Conservation (phyloP, 2,888 invertebrate species). For the Lymantria dispar region DNA sequence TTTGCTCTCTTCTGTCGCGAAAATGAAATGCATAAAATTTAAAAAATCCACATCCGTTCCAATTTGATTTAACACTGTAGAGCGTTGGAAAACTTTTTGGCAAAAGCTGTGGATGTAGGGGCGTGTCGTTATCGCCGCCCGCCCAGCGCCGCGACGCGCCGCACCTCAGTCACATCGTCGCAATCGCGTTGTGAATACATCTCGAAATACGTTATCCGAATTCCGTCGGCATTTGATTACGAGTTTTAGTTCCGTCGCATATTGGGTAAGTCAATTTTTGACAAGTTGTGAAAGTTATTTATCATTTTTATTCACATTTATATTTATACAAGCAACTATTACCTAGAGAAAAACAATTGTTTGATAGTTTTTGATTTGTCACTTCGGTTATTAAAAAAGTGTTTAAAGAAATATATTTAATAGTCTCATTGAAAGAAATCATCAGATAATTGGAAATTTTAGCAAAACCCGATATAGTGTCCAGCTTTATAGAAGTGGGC, state of each 20-base stretch:
- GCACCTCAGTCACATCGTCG: conserved; percentile 48
- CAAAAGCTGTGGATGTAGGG: conserved; percentile 39
- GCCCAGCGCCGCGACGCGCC: conserved; percentile 50
- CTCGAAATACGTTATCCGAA: neutral
- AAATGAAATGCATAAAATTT: neutral
- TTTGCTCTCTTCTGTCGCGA: too few species aligned
- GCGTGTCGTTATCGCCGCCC: conserved; percentile 62
- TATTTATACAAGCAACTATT: too few species aligned
- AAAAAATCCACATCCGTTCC: conserved; percentile 4
- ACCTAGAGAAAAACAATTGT: too few species aligned
- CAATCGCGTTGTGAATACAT: conserved; percentile 37
- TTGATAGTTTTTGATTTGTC: too few species aligned
- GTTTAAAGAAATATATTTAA: too few species aligned
- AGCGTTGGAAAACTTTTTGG: conserved; percentile 28
- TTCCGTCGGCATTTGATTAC: conserved; percentile 14
- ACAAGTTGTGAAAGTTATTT: neutral
- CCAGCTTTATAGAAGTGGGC: too few species aligned
- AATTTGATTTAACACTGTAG: conserved; percentile 17
- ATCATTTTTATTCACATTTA: too few species aligned
- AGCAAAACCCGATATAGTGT: too few species aligned
- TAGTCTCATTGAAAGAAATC: too few species aligned
- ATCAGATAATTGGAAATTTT: too few species aligned
- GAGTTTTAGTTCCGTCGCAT: conserved; percentile 7
- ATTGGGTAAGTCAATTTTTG: conserved; percentile 23
- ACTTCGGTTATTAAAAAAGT: too few species aligned